Evolutionary conservation across 2,888 invertebrate genomes (phyloP).

Genomic region (Tupiocoris notatus): DNA sequence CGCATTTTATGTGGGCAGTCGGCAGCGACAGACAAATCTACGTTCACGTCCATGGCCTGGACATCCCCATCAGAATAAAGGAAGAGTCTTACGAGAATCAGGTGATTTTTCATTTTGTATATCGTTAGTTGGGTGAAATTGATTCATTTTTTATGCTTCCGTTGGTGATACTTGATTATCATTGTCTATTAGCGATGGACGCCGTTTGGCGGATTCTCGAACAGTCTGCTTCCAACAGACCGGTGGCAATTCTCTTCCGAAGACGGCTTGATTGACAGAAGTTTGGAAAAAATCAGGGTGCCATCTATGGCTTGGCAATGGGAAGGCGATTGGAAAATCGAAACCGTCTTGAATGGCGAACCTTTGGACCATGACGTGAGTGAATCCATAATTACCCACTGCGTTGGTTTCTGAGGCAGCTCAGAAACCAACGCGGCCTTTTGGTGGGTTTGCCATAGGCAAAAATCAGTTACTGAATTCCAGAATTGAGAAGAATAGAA

Average conservation of each 20-base stretch:
- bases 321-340: conserved; percentile 92
- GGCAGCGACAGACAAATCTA: conserved; percentile 92
- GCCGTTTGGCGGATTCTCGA: conserved; percentile 83
- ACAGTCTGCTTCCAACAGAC: conserved; percentile 81
- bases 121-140: background rate
- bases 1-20: conserved; percentile 87
- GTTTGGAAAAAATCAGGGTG: conserved; percentile 76
- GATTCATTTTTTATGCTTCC: background rate
- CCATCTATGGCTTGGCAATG: conserved; percentile 96
- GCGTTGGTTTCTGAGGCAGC: too few species aligned
- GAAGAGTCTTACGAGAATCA: conserved; percentile 93
- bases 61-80: conserved; percentile 84
- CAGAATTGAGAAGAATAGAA: too few species aligned
- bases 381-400: too few species aligned
- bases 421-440: too few species aligned
- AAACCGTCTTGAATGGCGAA: conserved; percentile 79
- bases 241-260: conserved; percentile 80
- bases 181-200: conserved; percentile 71
- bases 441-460: too few species aligned
- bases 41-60: conserved; percentile 83
- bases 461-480: too few species aligned
- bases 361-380: conserved; percentile 79
- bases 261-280: conserved; percentile 76
- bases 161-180: background rate
- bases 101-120: conserved; percentile 54